Evolutionary conservation across 2,113 vertebrate species (phyloP).

Genomic region (Raja brachyura): DNA sequence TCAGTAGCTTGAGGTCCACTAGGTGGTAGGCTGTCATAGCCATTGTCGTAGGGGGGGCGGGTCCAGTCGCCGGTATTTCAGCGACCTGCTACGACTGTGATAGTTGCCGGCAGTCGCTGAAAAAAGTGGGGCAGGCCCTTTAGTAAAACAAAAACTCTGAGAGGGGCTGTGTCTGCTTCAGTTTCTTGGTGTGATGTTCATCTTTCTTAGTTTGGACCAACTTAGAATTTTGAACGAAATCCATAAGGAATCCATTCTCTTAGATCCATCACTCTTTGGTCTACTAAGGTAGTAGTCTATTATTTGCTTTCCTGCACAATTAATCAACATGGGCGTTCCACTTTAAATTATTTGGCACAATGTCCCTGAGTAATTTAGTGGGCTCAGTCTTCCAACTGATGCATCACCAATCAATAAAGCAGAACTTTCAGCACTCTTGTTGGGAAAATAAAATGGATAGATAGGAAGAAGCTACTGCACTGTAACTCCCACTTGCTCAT

Average conservation of each 20-base stretch:
- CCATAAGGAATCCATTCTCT: neutral
- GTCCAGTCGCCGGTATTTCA: too few relatives aligned
- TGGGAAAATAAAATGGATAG: slow-evolving; percentile 34
- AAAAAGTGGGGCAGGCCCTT: too few relatives aligned
- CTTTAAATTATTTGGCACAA: slow-evolving; percentile 7
- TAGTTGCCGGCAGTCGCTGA: too few relatives aligned
- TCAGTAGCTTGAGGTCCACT: too few relatives aligned
- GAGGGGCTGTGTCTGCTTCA: neutral
- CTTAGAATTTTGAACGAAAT: neutral
- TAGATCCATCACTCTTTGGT: neutral
- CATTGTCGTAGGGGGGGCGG: too few relatives aligned
- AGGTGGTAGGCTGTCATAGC: too few relatives aligned
- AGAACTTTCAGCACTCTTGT: slow-evolving; percentile 2
- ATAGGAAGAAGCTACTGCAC: slow-evolving; percentile 5
- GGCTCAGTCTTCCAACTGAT: slow-evolving; percentile 27
- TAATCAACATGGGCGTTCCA: slow-evolving; percentile 25
- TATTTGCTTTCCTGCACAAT: slow-evolving; percentile 16
- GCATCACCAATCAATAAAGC: slow-evolving; percentile 13
- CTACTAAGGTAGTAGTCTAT: slow-evolving; percentile 4
- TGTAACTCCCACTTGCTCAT: slow-evolving; percentile 7
- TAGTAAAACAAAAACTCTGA: neutral
- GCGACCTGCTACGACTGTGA: too few relatives aligned
- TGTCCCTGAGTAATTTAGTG: slow-evolving; percentile 14
- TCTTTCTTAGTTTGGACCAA: neutral
- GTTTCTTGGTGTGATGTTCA: neutral